Evolutionary conservation across 2,888 invertebrate species (phyloP), one percentile per base, ranked within the genome.

Genomic region (Azorinus chamasolen): DNA sequence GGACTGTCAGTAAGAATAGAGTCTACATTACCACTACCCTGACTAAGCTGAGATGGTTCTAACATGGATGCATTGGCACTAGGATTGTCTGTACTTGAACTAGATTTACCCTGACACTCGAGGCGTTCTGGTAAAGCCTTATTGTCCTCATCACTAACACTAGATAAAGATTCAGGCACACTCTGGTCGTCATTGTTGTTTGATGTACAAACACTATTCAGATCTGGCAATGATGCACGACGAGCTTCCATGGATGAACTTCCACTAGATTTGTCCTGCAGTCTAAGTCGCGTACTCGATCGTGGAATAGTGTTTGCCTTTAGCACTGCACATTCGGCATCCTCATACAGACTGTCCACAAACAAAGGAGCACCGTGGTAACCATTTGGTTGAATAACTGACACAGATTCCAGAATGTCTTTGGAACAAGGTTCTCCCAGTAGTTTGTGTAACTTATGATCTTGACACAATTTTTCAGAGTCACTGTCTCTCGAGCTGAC

Each of bases 1-100:
- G 90, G 89, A 73, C 89, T 89, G 79, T 89, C 89, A 12, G 90
- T 90, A 24, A 90, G 83, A 32, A 89, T 87, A 1, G 89, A 88
- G 76, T 90, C 89, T 8, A 86, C 63, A n/a, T 87, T 66, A 48
- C 80, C 83, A 71, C 83, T 81, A 41, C 77, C 75, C 22, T 69
- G 68, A 37, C 61, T 61, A 0, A 46, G 51, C 45, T 63, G 62
- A 27, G 46, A 48, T 12, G 66, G 61, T 18, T 64, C 59, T 8
- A 64, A 20, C 22, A 43, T 61, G 48, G 76, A 78, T 48, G 51
- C 32, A 45, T 58, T 63, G 27, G 61, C 62, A 53, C 75, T 75
- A 18, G 74, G 73, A 32, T 77, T 76, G 43, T 87, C 86, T 50
- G 79, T 85, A 74, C 88, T 86, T 39, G 87, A 86, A 39, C 86